Conservation (phyloP, 2,113 vertebrate genomes). For the Echinops telfairi region DNA sequence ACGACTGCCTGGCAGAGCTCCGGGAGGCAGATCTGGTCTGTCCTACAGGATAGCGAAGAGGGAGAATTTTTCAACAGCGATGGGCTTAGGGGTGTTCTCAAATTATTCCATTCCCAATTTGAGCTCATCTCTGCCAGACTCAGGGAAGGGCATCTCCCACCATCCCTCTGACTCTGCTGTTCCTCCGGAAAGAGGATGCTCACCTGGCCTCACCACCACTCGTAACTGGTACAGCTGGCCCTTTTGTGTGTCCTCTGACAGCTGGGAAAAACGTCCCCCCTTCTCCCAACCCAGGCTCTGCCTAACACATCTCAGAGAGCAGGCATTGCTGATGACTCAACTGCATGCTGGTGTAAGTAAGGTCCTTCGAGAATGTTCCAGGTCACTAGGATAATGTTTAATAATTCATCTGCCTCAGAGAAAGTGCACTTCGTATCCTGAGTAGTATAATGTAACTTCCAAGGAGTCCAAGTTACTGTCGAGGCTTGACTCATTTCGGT, state of each 20-base stretch:
- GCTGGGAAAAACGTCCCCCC: background rate
- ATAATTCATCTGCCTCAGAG: slow-evolving; percentile 47
- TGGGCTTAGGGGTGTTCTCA: background rate
- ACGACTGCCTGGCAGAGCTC: background rate
- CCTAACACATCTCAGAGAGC: background rate
- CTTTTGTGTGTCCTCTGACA: background rate
- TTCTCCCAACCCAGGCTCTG: background rate
- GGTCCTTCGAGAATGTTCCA: slow-evolving; percentile 37
- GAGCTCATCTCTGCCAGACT: background rate
- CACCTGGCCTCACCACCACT: background rate
- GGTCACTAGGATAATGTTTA: slow-evolving; percentile 50
- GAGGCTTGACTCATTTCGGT: background rate
- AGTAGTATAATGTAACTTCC: slow-evolving; percentile 31
- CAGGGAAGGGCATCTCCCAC: background rate
- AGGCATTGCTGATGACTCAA: background rate
- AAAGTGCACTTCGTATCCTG: slow-evolving; percentile 66
- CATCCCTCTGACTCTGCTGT: background rate
- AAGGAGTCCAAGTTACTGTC: background rate
- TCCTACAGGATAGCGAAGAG: background rate
- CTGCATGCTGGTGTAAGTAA: background rate
- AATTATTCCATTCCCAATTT: background rate
- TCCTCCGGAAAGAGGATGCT: background rate
- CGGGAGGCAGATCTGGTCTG: background rate
- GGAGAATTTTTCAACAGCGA: background rate
- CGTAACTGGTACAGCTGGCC: background rate